These are phyloP conservation scores for Drosophila anceps DNA, from an alignment of 2,888 invertebrate genomes.

Conservation along the genomic window DNA sequence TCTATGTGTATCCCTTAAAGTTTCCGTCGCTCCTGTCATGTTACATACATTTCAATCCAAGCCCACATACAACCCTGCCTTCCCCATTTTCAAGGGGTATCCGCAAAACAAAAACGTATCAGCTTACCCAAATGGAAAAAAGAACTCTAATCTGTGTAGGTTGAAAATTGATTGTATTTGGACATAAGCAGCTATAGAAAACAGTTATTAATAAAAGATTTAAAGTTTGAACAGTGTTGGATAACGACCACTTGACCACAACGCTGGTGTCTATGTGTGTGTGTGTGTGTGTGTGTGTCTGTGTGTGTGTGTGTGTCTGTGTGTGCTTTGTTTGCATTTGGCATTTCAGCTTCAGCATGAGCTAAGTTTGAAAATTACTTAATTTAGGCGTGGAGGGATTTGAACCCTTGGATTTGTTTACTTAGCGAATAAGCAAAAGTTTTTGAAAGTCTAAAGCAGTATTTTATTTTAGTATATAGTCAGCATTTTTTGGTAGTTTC, in stretches of 20 bases:
- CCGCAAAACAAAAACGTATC: not conserved
- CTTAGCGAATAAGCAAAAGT: not conserved
- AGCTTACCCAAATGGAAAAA: not conserved
- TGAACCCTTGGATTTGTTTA: not conserved
- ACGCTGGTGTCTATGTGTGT: not conserved
- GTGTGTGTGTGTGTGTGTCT: not conserved
- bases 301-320: not conserved
- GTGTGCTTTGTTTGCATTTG: not conserved
- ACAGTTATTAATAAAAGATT: constrained; percentile 19
- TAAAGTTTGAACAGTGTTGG: constrained; percentile 6
- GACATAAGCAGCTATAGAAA: not conserved
- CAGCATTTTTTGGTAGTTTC: not conserved
- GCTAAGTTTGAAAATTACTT: not conserved
- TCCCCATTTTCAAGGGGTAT: not conserved
- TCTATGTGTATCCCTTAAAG: no score
- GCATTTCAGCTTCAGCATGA: not conserved
- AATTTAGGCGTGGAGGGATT: not conserved
- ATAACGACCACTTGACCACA: not conserved
- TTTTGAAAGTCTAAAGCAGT: not conserved
- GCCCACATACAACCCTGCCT: not conserved
- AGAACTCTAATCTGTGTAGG: not conserved
- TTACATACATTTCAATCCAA: not conserved
- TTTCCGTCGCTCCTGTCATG: not conserved
- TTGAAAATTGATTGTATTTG: constrained; percentile 1
- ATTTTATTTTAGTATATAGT: not conserved